phyloP scores from a whole-genome alignment of 2,113 vertebrate genomes.

The Pagrus major region DNA sequence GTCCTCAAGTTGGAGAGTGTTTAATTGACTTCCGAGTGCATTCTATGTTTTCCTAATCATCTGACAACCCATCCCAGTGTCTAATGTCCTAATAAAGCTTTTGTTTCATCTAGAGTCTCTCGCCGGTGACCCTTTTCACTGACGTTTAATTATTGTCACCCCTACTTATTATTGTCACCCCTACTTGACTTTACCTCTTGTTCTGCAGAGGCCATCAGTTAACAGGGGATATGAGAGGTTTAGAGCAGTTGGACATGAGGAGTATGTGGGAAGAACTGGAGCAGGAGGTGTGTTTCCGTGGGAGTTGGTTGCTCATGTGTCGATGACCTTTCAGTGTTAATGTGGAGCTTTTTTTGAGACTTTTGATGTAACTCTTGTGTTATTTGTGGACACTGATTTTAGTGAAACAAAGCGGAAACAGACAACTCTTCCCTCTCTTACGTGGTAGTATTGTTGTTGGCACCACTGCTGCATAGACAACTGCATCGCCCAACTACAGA shows the following conservation, averaged over 20 bases:
- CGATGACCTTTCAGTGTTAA: neutral
- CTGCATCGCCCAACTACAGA: too few species aligned
- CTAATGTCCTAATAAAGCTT: constrained; percentile 39
- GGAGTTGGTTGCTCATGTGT: neutral
- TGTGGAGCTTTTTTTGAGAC: neutral
- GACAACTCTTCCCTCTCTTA: too few species aligned
- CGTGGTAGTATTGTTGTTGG: too few species aligned
- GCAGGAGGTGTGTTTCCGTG: constrained; percentile 4
- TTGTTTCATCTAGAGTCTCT: constrained; percentile 16
- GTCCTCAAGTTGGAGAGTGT: neutral
- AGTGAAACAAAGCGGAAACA: too few species aligned
- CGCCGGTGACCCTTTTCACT: constrained; percentile 30
- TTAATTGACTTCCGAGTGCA: constrained; percentile 2
- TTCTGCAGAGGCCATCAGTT: constrained; percentile 34
- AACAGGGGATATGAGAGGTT: constrained; percentile 36
- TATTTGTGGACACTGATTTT: neutral
- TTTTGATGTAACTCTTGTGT: neutral
- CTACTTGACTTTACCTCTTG: constrained; percentile 32
- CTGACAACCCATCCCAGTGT: constrained; percentile 7
- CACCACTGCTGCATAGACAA: too few species aligned
- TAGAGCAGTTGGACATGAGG: constrained; percentile 10
- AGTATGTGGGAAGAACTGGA: constrained; percentile 2
- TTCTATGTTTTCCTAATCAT: constrained; percentile 31
- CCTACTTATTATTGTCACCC: constrained; percentile 36
- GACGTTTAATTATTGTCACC: constrained; percentile 47